Evolutionary conservation across 1,140 invertebrate genomes (phyloP), one percentile per base, ranked within the genome.

Genomic region (Aphelinus certus): DNA sequence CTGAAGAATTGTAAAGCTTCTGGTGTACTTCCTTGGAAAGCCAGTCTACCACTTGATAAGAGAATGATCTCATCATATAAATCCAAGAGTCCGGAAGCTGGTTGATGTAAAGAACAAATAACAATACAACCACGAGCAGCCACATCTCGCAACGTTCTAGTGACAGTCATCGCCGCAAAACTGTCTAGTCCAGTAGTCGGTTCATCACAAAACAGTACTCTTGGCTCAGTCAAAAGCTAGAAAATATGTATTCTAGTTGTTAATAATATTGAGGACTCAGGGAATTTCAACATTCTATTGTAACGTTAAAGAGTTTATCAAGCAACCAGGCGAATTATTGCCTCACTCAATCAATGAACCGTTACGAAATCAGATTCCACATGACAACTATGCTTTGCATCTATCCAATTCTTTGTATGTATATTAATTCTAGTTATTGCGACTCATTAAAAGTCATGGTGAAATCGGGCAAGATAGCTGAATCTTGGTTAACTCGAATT

Each of bases 81-180:
- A 79, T 94, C 91, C 79, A 95, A 95, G 4, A 96, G 90, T 74
- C 94, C 93, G 3, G 95, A 96, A 5, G 94, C 94, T 0, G 95
- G 95, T 81, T 97, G 95, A 87, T 97, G 95, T 51, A 97, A 93
- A 0, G 95, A 94, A 79, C 94, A 95, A 43, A 97, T 90, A 7
- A 96, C 92, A 53, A 94, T 92, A 88, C 94, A 94, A 57, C 91
- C 94, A 63, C 88, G 89, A 65, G 83, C 82, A 0, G 93, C 91
- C 43, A 95, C 84, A 64, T 89, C 86, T 80, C 91, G 86, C 61
- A 97, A 87, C 1, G 93, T 91, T 71, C 91, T 90, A 4, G 95
- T 91, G 1, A 96, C 92, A 7, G 91, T 88, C 51, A 91, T 91
- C 1, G 95, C 94, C 75, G 91, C 94, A 81, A 91, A 95, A 84